These are phyloP conservation scores for Cyanoramphus novaezelandiae DNA, from an alignment of 2,113 vertebrate species.

Conservation along the genomic window DNA sequence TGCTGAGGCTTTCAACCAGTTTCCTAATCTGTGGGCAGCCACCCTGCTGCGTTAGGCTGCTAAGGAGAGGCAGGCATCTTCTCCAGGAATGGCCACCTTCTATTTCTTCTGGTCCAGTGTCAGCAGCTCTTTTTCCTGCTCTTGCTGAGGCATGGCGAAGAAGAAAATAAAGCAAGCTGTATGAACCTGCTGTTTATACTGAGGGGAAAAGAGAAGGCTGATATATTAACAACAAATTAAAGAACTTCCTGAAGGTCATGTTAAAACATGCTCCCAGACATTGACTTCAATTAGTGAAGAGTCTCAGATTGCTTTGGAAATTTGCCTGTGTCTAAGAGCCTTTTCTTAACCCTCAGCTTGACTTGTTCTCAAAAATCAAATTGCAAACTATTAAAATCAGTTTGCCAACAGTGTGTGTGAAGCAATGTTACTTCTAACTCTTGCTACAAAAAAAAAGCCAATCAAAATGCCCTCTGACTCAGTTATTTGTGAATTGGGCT, in stretches of 20 bases:
- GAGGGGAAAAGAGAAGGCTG: neutral
- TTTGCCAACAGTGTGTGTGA: neutral
- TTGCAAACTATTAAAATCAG: neutral
- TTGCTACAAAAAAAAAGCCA: neutral
- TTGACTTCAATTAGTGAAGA: neutral
- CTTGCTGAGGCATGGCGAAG: neutral
- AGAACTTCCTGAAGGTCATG: conserved; percentile 13
- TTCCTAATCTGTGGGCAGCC: conserved; percentile 25
- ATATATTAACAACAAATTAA: conserved; percentile 1
- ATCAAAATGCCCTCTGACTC: neutral
- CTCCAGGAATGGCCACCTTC: neutral
- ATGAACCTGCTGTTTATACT: neutral
- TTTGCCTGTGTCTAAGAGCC: neutral
- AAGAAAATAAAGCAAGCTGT: neutral
- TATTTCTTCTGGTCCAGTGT: neutral
- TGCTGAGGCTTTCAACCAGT: neutral
- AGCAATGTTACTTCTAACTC: neutral
- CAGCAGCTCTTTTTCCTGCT: neutral
- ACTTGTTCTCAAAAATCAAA: conserved; percentile 8
- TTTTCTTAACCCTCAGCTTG: neutral
- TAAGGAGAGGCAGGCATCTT: neutral
- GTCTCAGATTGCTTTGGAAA: conserved; percentile 7
- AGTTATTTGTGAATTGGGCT: neutral
- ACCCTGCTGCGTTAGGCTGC: neutral
- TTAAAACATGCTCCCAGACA: conserved; percentile 14